Base-by-base conservation (phyloP, 2,888 invertebrate species). In the Diabrotica balteata region DNA sequence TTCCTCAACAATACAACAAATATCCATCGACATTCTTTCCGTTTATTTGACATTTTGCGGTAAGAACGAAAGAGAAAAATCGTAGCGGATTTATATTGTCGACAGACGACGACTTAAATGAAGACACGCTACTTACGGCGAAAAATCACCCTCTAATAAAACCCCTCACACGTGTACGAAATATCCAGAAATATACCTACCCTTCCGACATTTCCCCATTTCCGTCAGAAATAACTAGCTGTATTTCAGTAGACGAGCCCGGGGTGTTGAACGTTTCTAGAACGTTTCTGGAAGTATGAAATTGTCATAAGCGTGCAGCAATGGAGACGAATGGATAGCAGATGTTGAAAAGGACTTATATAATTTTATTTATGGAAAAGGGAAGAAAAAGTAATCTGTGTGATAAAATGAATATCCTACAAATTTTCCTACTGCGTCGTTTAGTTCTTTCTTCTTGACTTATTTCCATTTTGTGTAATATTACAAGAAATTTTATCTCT, bases 191-290 rank as follows among this genome's bases (percentile, higher is more conserved):
- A 55, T 45, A 57, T 8, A 45, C 55, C 43, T 57, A 9, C 44
- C 55, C 55, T 45, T 11, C 9, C 45, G 45, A 17, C 17, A 45
- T 57, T 57, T 57, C 55, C 55, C 55, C 55, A 45, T 57, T 57
- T 57, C 55, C 55, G 55, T 11, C 55, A 11, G 17, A 45, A 45
- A 57, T 57, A 57, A 57, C 55, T 57, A 57, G 55, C 17, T 45
- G 45, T 57, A 57, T 57, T 44, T 11, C 45, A 44, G 44, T 44
- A 43, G 32, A 49, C n/a, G n/a, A 7, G 54, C 54, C 17, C 17
- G 9, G 45, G 55, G 55, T 45, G 44, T 44, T n/a, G 10, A 8
- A 45, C 10, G 9, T 6, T 45, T 17, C 45, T 11, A 17, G 17
- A 57, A 57, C n/a, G n/a, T n/a, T n/a, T n/a, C 47, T 47, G 47